Conservation (phyloP, 2,888 invertebrate genomes). For the Coleophora flavipennella region DNA sequence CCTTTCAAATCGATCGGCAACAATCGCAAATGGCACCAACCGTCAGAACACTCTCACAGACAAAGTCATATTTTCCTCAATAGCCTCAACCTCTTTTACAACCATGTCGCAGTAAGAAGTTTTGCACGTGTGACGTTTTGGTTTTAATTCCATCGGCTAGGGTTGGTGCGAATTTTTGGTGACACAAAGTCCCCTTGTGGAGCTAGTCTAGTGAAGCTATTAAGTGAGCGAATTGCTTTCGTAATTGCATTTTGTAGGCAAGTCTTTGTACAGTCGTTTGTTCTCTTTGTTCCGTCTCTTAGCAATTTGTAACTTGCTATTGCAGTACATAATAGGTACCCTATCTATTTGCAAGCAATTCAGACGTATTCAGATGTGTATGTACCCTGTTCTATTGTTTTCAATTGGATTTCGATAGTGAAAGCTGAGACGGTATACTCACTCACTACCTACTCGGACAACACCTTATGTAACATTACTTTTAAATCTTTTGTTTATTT, state of each 20-base stretch:
- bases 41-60: constrained; percentile 16
- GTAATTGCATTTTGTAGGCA: constrained; percentile 68
- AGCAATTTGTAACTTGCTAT: constrained; percentile 44
- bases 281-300: constrained; percentile 43
- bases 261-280: constrained; percentile 49
- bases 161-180: constrained; percentile 61
- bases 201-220: constrained; percentile 57
- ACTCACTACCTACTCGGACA: too few species aligned
- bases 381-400: constrained; percentile 24
- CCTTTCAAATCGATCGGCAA: constrained; percentile 64
- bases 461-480: too few species aligned
- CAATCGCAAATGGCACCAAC: constrained; percentile 50
- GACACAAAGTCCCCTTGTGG: constrained; percentile 51
- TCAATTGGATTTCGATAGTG: constrained; percentile 32
- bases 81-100: constrained; percentile 14
- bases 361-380: too few species aligned
- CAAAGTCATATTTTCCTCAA: constrained; percentile 30
- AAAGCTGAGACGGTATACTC: constrained; percentile 29
- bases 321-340: constrained; percentile 10
- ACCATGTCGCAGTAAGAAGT: constrained; percentile 33
- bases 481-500: too few species aligned
- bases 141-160: constrained; percentile 16
- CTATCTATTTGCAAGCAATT: constrained; percentile 13
- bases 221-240: constrained; percentile 60
- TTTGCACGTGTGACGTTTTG: constrained; percentile 29